Percentiles rank a stretch among this genome's conserved stretches.
These are phyloP conservation scores for Hippasteria phrygiana DNA, from an alignment of 53 echinoderm and acorn worm genomes.

Conservation along the genomic window DNA sequence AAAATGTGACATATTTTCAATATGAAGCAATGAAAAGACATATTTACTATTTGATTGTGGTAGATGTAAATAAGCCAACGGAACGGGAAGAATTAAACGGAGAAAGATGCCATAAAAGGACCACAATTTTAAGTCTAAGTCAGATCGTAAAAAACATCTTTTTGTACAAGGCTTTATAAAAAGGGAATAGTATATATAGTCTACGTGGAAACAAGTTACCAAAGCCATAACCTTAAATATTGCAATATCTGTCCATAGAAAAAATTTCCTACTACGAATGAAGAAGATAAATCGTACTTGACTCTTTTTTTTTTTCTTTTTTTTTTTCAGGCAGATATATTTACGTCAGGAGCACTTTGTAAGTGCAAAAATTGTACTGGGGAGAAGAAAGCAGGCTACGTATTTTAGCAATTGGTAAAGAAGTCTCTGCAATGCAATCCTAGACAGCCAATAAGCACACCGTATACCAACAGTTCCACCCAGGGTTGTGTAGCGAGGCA, in stretches of 20 bases:
- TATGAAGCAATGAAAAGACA: slow-evolving; percentile 56
- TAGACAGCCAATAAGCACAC: slow-evolving; percentile 57
- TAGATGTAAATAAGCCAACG: slow-evolving; percentile 50
- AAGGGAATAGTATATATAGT: slow-evolving; percentile 64
- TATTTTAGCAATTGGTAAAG: slow-evolving; percentile 48
- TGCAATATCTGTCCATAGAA: slow-evolving; percentile 65
- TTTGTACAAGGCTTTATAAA: slow-evolving; percentile 69
- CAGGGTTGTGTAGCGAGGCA: slow-evolving; percentile 27
- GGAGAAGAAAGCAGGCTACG: slow-evolving; percentile 54
- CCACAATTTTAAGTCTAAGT: slow-evolving; percentile 55
- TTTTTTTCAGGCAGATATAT: slow-evolving; percentile 37
- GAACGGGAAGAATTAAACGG: slow-evolving; percentile 55
- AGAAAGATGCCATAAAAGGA: slow-evolving; percentile 59
- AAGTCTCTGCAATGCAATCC: slow-evolving; percentile 51
- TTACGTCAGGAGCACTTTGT: slow-evolving; percentile 43
- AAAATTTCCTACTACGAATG: slow-evolving; percentile 47
- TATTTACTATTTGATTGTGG: slow-evolving; percentile 33
- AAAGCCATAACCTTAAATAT: slow-evolving; percentile 54
- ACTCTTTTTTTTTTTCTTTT: slow-evolving; percentile 4
- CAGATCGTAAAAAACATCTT: slow-evolving; percentile 63
- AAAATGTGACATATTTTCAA: slow-evolving; percentile 41
- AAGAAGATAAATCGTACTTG: slow-evolving; percentile 56
- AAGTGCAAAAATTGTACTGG: slow-evolving; percentile 61
- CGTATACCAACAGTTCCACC: slow-evolving; percentile 28
- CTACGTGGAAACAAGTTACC: slow-evolving; percentile 68